phyloP scores from a whole-genome alignment of 2,113 vertebrate genomes.

The Dissostichus mawsoni region DNA sequence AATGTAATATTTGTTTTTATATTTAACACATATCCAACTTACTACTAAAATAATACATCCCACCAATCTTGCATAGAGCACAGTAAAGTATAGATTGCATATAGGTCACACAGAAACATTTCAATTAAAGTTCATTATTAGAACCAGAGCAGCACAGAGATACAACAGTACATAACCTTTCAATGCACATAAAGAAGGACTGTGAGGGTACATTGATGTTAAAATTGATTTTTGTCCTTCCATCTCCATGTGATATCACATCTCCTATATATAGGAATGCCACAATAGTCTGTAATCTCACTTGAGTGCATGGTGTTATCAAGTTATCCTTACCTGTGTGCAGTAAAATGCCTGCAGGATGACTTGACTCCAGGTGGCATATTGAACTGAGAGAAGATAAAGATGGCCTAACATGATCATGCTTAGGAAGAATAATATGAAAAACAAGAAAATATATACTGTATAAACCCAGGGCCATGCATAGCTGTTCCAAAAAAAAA shows the following conservation, averaged over 20 bases:
- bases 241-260: slow-evolving; percentile 23
- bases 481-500: slow-evolving; percentile 2
- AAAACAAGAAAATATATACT: not conserved
- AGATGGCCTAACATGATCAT: slow-evolving; percentile 18
- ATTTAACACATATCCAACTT: not conserved
- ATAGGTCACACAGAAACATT: slow-evolving; percentile 28
- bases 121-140: slow-evolving; percentile 35
- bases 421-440: not conserved
- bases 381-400: slow-evolving; percentile 8
- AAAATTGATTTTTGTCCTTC: slow-evolving; percentile 43
- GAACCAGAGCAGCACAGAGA: not conserved
- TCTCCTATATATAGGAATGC: slow-evolving; percentile 37
- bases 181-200: slow-evolving; percentile 5
- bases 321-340: slow-evolving; percentile 30
- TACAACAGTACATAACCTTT: slow-evolving; percentile 22
- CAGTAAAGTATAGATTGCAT: not conserved
- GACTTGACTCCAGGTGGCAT: slow-evolving; percentile 32
- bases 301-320: slow-evolving; percentile 38
- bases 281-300: slow-evolving; percentile 56
- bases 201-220: slow-evolving; percentile 18
- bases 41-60: not conserved
- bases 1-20: not conserved
- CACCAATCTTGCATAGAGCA: not conserved
- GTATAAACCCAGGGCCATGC: not conserved
- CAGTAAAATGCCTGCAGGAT: slow-evolving; percentile 22